A percentile compares a stretch with the other conserved stretches of the same genome.
phyloP scores from a whole-genome alignment of 2,888 invertebrate species.

The Hylaea fasciaria region DNA sequence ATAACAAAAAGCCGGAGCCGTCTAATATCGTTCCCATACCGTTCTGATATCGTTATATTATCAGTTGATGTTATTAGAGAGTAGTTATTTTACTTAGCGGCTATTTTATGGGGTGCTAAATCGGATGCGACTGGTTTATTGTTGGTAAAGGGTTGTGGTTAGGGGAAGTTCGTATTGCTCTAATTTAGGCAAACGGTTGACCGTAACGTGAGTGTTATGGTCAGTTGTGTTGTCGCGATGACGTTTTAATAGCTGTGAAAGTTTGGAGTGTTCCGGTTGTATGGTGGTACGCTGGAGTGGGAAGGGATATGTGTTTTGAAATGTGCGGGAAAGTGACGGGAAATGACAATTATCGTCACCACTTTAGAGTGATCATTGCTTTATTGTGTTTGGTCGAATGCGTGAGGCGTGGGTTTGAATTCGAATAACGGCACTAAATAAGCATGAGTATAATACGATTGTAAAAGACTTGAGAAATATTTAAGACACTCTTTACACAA shows the following conservation, averaged over 20 bases:
- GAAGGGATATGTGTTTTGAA: too few species aligned
- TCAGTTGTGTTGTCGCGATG: slow-evolving; percentile 8
- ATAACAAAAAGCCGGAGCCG: slow-evolving; percentile 52
- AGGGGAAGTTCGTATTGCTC: slow-evolving; percentile 22
- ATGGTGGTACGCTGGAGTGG: too few species aligned
- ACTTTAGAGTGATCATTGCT: too few species aligned
- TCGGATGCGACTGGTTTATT: slow-evolving; percentile 37
- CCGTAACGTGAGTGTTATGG: slow-evolving; percentile 12
- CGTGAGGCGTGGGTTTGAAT: too few species aligned
- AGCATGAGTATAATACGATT: too few species aligned
- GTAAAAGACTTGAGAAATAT: too few species aligned
- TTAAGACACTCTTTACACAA: too few species aligned
- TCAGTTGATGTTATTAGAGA: slow-evolving; percentile 35
- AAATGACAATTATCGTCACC: too few species aligned
- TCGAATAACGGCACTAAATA: too few species aligned
- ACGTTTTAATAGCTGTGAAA: slow-evolving; percentile 2
- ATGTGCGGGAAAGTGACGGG: too few species aligned
- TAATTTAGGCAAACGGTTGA: slow-evolving; percentile 26
- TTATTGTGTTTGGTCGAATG: too few species aligned
- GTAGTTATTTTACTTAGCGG: slow-evolving; percentile 42
- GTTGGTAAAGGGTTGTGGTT: slow-evolving; percentile 30
- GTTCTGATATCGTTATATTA: slow-evolving; percentile 33
- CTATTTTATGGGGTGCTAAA: slow-evolving; percentile 43
- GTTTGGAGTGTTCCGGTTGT: background rate
- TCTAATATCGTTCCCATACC: slow-evolving; percentile 9